Conservation (phyloP, 2,113 vertebrate species). For the Perognathus longimembris region DNA sequence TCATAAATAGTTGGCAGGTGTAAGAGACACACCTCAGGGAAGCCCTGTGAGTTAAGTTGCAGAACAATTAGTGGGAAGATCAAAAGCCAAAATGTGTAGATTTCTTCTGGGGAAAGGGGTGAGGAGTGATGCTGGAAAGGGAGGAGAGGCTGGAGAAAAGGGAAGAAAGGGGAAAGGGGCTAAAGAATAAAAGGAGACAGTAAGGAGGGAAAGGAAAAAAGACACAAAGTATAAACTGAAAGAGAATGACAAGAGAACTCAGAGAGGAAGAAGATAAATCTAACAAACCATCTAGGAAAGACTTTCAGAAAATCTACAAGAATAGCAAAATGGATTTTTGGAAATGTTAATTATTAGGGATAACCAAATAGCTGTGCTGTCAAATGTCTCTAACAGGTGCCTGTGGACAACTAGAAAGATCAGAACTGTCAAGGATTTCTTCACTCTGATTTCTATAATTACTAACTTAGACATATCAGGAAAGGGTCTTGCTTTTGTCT, state of each 20-base stretch:
- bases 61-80: neutral
- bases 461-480: neutral
- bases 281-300: neutral
- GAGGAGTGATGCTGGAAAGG: neutral
- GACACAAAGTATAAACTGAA: too few species aligned
- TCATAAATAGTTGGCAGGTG: constrained; percentile 21
- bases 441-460: neutral
- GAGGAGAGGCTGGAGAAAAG: neutral
- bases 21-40: constrained; percentile 42
- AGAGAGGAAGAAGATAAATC: neutral
- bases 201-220: too few species aligned
- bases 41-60: neutral
- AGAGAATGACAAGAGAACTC: neutral
- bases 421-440: neutral
- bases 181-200: rapidly evolving
- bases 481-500: neutral
- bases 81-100: neutral
- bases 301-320: neutral
- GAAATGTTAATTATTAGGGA: neutral
- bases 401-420: neutral
- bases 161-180: neutral
- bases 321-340: neutral
- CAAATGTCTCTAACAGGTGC: neutral
- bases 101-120: neutral
- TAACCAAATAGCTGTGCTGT: neutral